These are phyloP conservation scores for Misgurnus anguillicaudatus DNA, from an alignment of 2,113 vertebrate species.

Conservation along the genomic window DNA sequence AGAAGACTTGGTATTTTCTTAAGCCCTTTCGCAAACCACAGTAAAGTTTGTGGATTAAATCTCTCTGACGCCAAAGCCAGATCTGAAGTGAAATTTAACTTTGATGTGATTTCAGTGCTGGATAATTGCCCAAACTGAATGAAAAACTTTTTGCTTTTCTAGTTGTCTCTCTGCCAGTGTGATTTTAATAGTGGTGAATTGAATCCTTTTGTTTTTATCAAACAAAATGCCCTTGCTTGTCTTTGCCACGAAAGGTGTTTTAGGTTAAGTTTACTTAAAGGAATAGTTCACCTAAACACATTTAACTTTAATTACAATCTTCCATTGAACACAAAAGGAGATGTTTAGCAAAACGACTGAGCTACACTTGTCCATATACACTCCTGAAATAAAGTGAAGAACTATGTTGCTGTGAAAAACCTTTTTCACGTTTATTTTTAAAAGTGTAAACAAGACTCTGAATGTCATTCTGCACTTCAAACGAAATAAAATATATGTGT, in stretches of 20 bases:
- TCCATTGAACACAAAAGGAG: no score
- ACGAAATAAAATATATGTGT: no score
- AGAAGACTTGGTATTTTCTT: neutral
- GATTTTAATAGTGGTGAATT: neutral
- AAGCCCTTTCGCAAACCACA: constrained; percentile 13
- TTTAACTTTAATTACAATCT: no score
- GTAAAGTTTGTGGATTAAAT: constrained; percentile 6
- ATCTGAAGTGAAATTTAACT: constrained; percentile 29
- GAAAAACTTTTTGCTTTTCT: constrained; percentile 18
- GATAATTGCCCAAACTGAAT: constrained; percentile 6
- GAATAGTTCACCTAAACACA: no score
- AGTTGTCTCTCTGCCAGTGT: neutral
- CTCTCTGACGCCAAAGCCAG: constrained; percentile 13
- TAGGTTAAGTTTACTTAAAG: neutral
- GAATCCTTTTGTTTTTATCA: constrained; percentile 17
- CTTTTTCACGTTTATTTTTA: no score
- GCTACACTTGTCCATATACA: no score
- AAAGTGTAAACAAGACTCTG: no score
- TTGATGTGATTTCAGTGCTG: constrained; percentile 30
- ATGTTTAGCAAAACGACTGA: no score
- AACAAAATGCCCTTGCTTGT: neutral
- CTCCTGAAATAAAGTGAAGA: no score
- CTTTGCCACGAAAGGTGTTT: neutral
- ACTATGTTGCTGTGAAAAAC: no score
- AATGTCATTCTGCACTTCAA: no score